Evolutionary conservation across 2,113 vertebrate genomes (phyloP).

Genomic region (Copsychus sechellarum): DNA sequence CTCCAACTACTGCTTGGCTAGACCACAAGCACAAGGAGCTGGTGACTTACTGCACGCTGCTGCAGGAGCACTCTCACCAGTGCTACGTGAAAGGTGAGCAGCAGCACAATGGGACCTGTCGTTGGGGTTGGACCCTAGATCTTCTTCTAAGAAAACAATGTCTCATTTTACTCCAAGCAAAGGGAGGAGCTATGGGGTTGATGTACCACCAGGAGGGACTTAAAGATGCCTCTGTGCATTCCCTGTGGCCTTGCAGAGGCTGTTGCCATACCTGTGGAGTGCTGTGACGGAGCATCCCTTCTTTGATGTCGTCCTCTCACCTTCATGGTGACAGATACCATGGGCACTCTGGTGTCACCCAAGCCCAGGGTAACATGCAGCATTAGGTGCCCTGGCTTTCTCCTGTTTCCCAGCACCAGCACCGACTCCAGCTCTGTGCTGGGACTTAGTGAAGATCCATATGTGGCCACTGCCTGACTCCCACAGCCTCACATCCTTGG

Average conservation of each 20-base stretch:
- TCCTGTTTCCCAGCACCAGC: neutral
- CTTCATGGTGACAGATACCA: neutral
- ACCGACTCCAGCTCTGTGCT: neutral
- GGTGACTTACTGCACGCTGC: constrained; percentile 86
- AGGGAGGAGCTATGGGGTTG: neutral
- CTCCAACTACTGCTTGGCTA: constrained; percentile 80
- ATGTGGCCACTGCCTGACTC: neutral
- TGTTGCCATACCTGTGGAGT: neutral
- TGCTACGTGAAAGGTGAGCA: constrained; percentile 88
- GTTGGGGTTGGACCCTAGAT: neutral
- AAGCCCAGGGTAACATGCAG: neutral
- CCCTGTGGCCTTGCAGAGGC: neutral
- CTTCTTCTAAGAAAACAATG: neutral
- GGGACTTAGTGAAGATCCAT: neutral
- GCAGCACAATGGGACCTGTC: accelerated
- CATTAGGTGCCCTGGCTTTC: neutral
- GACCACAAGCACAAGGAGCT: constrained; percentile 92
- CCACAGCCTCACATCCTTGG: neutral
- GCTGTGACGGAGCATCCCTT: neutral
- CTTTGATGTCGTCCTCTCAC: neutral
- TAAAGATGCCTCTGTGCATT: neutral
- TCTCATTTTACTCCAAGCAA: neutral
- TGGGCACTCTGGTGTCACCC: neutral
- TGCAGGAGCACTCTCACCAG: constrained; percentile 95
- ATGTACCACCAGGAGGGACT: neutral